Evolutionary conservation across 2,113 vertebrate species (phyloP).

Genomic region (Tauraco erythrolophus): DNA sequence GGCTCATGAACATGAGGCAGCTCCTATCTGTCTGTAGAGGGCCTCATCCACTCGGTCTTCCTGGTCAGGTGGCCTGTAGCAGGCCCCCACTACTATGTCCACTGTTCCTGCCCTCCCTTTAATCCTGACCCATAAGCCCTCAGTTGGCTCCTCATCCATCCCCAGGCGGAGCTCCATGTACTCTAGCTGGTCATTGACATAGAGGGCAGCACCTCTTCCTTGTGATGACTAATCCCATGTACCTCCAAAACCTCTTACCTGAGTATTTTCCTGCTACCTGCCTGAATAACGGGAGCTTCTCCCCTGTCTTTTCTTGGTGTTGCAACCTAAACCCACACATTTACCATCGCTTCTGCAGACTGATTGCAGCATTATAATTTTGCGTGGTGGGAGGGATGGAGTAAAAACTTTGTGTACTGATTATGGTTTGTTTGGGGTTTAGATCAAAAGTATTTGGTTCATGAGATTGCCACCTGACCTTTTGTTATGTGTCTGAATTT

Average conservation of each 20-base stretch:
- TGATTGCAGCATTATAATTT: not conserved
- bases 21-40: too few relatives aligned
- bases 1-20: too few relatives aligned
- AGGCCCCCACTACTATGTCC: too few relatives aligned
- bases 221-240: not conserved
- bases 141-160: too few relatives aligned
- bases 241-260: not conserved
- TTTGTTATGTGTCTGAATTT: not conserved
- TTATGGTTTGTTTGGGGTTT: not conserved
- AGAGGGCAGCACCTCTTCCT: too few relatives aligned
- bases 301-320: not conserved
- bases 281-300: not conserved
- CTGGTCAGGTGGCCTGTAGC: too few relatives aligned
- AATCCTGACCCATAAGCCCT: too few relatives aligned
- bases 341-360: not conserved
- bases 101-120: too few relatives aligned
- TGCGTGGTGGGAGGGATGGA: not conserved
- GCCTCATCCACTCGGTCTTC: too few relatives aligned
- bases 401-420: not conserved
- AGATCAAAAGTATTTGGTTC: not conserved
- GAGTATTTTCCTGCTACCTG: not conserved
- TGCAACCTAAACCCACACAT: not conserved
- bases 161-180: too few relatives aligned
- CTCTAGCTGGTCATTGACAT: too few relatives aligned
- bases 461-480: not conserved